A percentile compares a stretch with the other conserved stretches of the same genome.
Evolutionary conservation across 2,113 vertebrate genomes (phyloP).

Genomic region (Corvus cornix): DNA sequence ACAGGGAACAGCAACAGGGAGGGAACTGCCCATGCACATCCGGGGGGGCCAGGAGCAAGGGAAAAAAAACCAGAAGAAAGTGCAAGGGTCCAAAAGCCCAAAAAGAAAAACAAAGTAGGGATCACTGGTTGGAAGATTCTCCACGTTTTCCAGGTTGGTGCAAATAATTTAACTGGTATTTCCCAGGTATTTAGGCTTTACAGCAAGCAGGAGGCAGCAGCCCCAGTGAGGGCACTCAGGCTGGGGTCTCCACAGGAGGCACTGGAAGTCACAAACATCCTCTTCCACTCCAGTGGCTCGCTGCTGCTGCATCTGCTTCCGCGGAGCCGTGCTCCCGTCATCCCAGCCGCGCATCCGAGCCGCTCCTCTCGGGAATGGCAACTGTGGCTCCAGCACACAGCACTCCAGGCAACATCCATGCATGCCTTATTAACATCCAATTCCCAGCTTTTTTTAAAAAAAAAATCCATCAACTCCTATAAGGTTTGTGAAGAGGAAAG

Average conservation of each 20-base stretch:
- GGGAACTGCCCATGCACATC: background rate
- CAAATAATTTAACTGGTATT: background rate
- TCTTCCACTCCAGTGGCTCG: background rate
- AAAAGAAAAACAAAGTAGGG: fast-evolving
- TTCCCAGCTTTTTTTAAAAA: background rate
- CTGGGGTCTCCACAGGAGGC: background rate
- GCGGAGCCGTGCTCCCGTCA: fast-evolving
- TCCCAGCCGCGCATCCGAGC: background rate
- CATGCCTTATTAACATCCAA: background rate
- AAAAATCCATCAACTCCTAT: background rate
- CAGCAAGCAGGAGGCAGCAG: background rate
- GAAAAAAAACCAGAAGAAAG: background rate
- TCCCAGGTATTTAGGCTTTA: background rate
- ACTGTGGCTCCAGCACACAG: background rate
- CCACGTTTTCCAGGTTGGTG: fast-evolving
- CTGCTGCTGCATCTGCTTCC: background rate
- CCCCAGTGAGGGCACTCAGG: background rate
- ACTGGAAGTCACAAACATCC: fast-evolving
- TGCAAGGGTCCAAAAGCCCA: background rate
- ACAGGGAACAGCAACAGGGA: background rate
- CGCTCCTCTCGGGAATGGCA: fast-evolving
- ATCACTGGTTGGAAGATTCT: background rate
- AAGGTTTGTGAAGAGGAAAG: background rate
- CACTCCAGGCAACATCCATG: background rate
- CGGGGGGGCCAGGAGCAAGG: background rate